Base-by-base conservation (phyloP, 2,113 vertebrate genomes). In the Petroica traversi region DNA sequence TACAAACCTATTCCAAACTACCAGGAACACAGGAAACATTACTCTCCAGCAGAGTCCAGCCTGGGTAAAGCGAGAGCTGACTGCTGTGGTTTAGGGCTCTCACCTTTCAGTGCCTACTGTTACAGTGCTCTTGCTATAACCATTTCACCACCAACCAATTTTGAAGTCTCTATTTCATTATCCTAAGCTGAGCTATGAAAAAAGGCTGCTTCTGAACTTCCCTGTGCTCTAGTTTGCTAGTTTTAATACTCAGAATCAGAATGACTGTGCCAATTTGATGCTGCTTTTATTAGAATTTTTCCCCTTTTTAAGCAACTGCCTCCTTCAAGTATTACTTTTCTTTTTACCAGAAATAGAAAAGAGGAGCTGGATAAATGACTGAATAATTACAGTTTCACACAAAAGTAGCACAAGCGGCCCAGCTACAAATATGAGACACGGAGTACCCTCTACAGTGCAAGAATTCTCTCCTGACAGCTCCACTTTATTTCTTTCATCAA, bases 361-460 rank as follows among this genome's bases (percentile, higher is more conserved):
- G 46, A 75, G 45, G 29, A 79, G 22, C 3, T 1, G 77, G 41
- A 79, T 34, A 91, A 92, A 89, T 62, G 25, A 72, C 58, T 54
- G 61, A 82, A 57, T 87, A 90, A 95, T 93, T 91, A 45, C 26
- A 57, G 54, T 92, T 82, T 76, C 73, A 69, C 38, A 38, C 49
- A 66, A 4, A 87, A 75, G 77, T 62, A 38, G 54, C 77, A 89
- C 38, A 68, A 76, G 58, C 20, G 43, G 48, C 46, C 62, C 66
- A 82, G 77, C 46, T 85, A 93, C 34, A 68, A 87, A 85, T 57
- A 57, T 0, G 6, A 89, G 69, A 64, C 40, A 85, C 2, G 1
- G 18, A 74, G 46, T 76, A 72, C 63, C 23, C 0, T 2, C 69
- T 75, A 41, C 0, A 1, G 62, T 40, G 38, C 45, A 73, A 82